phyloP scores from a whole-genome alignment of 2,113 vertebrate genomes.

The Zosterops hypoxanthus region DNA sequence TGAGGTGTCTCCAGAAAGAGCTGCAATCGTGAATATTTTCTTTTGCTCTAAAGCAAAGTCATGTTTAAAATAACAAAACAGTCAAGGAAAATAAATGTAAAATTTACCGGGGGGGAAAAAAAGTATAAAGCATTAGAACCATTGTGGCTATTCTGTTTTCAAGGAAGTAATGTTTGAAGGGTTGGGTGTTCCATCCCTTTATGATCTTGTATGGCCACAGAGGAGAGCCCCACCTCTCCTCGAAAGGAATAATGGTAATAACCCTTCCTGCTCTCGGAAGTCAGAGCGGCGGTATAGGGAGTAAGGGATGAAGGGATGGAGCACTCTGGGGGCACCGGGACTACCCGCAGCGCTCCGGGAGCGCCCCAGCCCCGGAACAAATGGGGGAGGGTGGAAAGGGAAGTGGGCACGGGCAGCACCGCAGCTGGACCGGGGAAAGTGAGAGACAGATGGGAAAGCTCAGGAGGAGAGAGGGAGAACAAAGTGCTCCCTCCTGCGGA shows the following conservation, averaged over 20 bases:
- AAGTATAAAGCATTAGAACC: not conserved
- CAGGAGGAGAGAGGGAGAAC: not conserved
- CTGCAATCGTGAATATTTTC: not conserved
- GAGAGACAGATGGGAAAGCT: not conserved
- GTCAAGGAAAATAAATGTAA: not conserved
- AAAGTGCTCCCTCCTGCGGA: not conserved
- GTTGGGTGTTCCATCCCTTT: not conserved
- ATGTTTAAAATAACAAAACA: not conserved
- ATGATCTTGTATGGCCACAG: too few species aligned
- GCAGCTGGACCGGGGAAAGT: not conserved
- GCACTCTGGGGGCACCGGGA: too few species aligned
- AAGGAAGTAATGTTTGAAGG: not conserved
- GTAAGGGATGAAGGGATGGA: fast-evolving
- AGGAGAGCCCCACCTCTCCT: not conserved
- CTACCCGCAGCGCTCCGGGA: not conserved
- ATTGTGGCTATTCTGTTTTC: not conserved
- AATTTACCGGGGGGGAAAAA: too few species aligned
- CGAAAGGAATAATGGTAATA: not conserved
- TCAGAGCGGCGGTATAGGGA: fast-evolving
- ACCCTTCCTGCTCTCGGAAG: not conserved
- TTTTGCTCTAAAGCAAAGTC: not conserved
- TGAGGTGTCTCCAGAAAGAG: not conserved
- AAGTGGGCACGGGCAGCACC: not conserved
- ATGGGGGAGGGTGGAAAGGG: not conserved
- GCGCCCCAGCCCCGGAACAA: not conserved